Evolutionary conservation across 2,888 invertebrate species (phyloP).

Genomic region (Hirtodrosophila histrioides): DNA sequence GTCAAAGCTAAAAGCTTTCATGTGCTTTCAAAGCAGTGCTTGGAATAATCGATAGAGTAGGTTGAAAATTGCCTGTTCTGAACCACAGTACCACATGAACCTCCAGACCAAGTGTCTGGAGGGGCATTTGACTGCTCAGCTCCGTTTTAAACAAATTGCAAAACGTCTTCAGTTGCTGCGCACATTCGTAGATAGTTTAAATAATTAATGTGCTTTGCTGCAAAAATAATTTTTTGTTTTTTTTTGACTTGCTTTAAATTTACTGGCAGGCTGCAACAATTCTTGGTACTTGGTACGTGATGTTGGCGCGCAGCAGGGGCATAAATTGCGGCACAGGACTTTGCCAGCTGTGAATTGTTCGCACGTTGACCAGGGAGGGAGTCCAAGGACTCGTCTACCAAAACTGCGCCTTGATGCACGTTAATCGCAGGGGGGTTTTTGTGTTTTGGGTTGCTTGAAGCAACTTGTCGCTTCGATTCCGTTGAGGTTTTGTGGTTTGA

Average conservation of each 20-base stretch:
- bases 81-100: slow-evolving; percentile 31
- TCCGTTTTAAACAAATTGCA: slow-evolving; percentile 28
- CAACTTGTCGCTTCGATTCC: slow-evolving; percentile 61
- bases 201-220: slow-evolving; percentile 75
- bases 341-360: slow-evolving; percentile 67
- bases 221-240: slow-evolving; percentile 19
- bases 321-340: slow-evolving; percentile 58
- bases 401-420: slow-evolving; percentile 53
- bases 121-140: neutral
- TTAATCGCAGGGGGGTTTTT: slow-evolving; percentile 44
- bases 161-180: slow-evolving; percentile 34
- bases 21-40: neutral
- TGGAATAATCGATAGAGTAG: no score
- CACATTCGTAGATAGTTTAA: slow-evolving; percentile 76
- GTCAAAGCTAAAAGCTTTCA: no score
- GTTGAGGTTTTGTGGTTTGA: slow-evolving; percentile 46
- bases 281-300: slow-evolving; percentile 55
- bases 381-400: slow-evolving; percentile 22
- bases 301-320: slow-evolving; percentile 56
- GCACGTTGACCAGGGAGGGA: slow-evolving; percentile 53
- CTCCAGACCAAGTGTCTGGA: neutral
- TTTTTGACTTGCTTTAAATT: slow-evolving; percentile 24
- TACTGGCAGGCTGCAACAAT: slow-evolving; percentile 37
- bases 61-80: no score
- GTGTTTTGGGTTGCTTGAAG: slow-evolving; percentile 1